Evolutionary conservation across 2,797 vertebrate species (phyloP).

Genomic region (Acipenser transmontanus): DNA sequence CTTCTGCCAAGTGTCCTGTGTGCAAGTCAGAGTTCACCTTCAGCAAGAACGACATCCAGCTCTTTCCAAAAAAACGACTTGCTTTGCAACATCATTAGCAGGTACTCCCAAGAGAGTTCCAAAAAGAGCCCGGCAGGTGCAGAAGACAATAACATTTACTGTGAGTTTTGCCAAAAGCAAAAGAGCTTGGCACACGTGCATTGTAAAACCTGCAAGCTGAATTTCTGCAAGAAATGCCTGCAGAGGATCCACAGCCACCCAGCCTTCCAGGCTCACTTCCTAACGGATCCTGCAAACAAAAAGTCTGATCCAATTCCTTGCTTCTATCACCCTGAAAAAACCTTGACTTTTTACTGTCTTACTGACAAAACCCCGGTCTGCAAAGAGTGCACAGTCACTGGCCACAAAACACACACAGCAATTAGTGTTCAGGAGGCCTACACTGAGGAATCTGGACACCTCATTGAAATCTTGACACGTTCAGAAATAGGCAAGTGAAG

Average conservation of each 20-base stretch:
- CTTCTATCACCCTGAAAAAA: constrained; percentile 4
- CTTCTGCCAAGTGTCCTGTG: background rate
- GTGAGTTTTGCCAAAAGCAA: constrained; percentile 10
- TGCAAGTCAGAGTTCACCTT: background rate
- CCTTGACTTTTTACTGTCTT: constrained; percentile 9
- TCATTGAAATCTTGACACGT: too few relatives aligned
- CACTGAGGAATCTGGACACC: too few relatives aligned
- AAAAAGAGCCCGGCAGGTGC: background rate
- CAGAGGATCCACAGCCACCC: constrained; percentile 13
- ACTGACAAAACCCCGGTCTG: background rate
- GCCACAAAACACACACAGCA: background rate
- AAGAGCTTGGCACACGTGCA: background rate
- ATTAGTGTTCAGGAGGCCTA: background rate
- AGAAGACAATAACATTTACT: background rate
- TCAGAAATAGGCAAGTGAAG: too few relatives aligned
- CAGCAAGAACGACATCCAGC: background rate
- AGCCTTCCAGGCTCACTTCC: constrained; percentile 4
- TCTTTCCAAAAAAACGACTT: background rate
- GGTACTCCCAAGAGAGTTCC: background rate
- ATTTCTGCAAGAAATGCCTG: constrained; percentile 19
- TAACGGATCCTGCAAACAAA: background rate
- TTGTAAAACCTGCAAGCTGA: constrained; percentile 17
- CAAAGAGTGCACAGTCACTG: constrained; percentile 5
- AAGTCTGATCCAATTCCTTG: background rate
- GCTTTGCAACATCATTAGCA: background rate